Evolutionary conservation across 2,888 invertebrate species (phyloP).

Genomic region (Scaptodrosophila latifasciaeformis): DNA sequence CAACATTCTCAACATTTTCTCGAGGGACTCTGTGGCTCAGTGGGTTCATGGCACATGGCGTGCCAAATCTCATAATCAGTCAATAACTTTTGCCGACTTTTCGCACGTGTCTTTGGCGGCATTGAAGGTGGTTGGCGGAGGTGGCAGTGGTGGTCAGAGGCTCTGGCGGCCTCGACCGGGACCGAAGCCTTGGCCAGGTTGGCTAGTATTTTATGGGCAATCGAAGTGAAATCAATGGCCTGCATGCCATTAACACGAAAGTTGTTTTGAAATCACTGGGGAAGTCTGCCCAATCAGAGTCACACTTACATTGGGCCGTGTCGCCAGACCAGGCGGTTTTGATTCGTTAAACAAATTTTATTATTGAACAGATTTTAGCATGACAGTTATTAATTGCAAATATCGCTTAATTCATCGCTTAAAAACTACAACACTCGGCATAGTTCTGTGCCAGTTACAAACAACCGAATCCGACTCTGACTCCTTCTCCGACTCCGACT

Average conservation of each 20-base stretch:
- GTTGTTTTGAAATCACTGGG: conserved; percentile 55
- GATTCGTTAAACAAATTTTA: conserved; percentile 67
- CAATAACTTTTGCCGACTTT: conserved; percentile 69
- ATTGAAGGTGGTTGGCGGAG: conserved; percentile 1
- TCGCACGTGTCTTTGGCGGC: conserved; percentile 62
- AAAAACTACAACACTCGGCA: conserved; percentile 69
- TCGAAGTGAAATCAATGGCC: conserved; percentile 70
- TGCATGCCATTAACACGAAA: conserved; percentile 68
- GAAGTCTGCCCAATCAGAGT: conserved; percentile 18
- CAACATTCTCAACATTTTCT: conserved; percentile 8
- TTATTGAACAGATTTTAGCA: conserved; percentile 67
- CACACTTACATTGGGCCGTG: conserved; percentile 1
- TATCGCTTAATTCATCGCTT: conserved; percentile 73
- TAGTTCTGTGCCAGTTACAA: conserved; percentile 39
- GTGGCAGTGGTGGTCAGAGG: too few relatives aligned
- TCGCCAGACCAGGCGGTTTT: conserved; percentile 28
- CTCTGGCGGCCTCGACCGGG: conserved; percentile 44
- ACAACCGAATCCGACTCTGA: too few relatives aligned
- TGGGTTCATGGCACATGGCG: conserved; percentile 45
- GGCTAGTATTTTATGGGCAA: conserved; percentile 64
- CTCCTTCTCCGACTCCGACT: neutral
- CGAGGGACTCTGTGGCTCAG: conserved; percentile 12
- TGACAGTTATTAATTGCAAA: conserved; percentile 74
- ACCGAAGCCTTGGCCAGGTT: conserved; percentile 35
- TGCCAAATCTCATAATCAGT: conserved; percentile 70